A percentile compares a stretch with the other conserved stretches of the same genome.
These are phyloP conservation scores for Poecilia latipinna DNA, from an alignment of 2,113 vertebrate species.

Conservation along the genomic window DNA sequence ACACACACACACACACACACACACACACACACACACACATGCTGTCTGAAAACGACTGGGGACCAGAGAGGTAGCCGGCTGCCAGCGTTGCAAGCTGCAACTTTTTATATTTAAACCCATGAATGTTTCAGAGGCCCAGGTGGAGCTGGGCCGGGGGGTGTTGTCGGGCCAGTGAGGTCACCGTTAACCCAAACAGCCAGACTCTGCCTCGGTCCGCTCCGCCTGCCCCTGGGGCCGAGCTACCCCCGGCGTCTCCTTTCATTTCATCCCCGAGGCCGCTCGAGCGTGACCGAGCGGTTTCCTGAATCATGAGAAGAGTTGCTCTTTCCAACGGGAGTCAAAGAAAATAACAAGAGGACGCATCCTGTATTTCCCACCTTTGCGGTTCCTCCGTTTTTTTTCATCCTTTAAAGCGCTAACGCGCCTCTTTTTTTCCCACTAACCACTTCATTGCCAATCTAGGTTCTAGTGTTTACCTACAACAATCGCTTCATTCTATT, in stretches of 20 bases:
- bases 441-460: constrained; percentile 5
- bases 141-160: constrained; percentile 11
- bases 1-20: no score
- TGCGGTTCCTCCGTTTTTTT: not conserved
- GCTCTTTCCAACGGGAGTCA: constrained; percentile 7
- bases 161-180: constrained; percentile 23
- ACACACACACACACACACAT: no score
- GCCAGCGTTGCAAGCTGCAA: constrained; percentile 12
- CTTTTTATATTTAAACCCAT: constrained; percentile 53
- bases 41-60: not conserved
- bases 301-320: constrained; percentile 27
- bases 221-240: constrained; percentile 12
- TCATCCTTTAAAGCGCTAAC: not conserved
- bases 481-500: constrained; percentile 27
- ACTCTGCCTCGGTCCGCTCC: not conserved
- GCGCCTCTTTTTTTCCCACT: not conserved
- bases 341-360: constrained; percentile 4
- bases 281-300: constrained; percentile 49
- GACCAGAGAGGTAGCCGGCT: constrained; percentile 3
- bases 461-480: constrained; percentile 13
- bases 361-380: not conserved
- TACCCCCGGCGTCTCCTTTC: constrained; percentile 38
- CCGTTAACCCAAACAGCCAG: constrained; percentile 38
- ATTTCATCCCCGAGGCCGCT: constrained; percentile 54
- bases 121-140: constrained; percentile 56